Percentiles rank a stretch among this genome's conserved stretches.
Conservation (phyloP, 1,140 invertebrate species). For the Euborellia annulipes region DNA sequence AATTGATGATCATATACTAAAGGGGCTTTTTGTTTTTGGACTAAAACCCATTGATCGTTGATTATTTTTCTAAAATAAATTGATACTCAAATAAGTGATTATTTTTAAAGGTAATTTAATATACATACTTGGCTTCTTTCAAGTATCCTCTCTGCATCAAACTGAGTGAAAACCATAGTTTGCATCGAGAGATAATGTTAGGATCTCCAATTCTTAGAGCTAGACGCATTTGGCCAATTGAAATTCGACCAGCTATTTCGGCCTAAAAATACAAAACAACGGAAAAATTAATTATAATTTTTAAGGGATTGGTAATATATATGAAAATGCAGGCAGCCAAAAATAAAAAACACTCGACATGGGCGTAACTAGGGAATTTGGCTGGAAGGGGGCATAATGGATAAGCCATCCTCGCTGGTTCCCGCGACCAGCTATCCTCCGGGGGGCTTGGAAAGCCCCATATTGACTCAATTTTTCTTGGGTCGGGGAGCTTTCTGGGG, state of each 20-base stretch:
- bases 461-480: no score
- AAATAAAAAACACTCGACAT: background rate
- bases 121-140: slow-evolving; percentile 33
- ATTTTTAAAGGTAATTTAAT: slow-evolving; percentile 40
- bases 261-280: slow-evolving; percentile 42
- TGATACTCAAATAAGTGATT: no score
- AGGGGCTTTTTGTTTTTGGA: slow-evolving; percentile 24
- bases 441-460: no score
- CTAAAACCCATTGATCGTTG: slow-evolving; percentile 43
- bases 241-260: slow-evolving; percentile 71
- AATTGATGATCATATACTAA: slow-evolving; percentile 39
- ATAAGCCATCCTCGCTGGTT: no score
- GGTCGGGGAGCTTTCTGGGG: no score
- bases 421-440: no score
- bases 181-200: slow-evolving; percentile 55
- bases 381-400: no score
- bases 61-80: no score
- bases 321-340: background rate
- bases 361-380: background rate
- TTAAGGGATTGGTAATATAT: background rate
- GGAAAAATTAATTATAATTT: background rate
- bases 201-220: slow-evolving; percentile 69
- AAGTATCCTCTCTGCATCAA: slow-evolving; percentile 63
- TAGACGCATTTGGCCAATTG: slow-evolving; percentile 59
- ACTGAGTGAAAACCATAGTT: slow-evolving; percentile 72